Base-by-base conservation (phyloP, 2,888 invertebrate genomes). In the Nomada ruficornis region DNA sequence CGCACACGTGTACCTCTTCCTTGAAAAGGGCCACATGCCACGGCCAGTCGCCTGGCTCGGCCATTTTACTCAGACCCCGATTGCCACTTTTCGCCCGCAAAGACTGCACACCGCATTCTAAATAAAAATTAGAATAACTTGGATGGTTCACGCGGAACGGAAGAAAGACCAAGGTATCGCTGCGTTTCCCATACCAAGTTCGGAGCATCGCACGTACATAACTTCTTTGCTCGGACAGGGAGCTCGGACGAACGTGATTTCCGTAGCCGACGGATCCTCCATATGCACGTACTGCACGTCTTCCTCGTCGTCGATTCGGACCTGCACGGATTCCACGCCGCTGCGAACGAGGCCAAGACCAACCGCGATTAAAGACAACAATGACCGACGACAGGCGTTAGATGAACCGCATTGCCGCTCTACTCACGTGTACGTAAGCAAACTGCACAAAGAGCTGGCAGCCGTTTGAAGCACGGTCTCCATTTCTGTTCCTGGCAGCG, bases 41-140 rank as follows among this genome's bases (percentile, higher is more conserved):
- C n/a, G 98, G 98, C 98, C 98, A 98, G 93, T 98, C 98, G 2
- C 98, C 98, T 0, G 97, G 96, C 4, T 95, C 95, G 0, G 97
- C 96, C 94, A 97, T 96, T 90, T 97, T 97, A 54, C 96, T 95
- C 80, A 98, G 94, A 0, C 95, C 95, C 74, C 94, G 94, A 74
- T 94, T 94, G 2, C 93, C 91, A 4, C 94, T 94, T 65, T 95
- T 94, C 0, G 94, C 95, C 15, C 90, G 91, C 9, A 93, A 63
- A 23, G 96, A 96, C 72, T 96, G 95, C 64, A 96, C 93, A 0
- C 97, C 97, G 91, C 97, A 97, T 90, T 96, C 97, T 95, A 89
- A 18, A 89, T 83, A 36, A 36, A 36, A 36, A 7, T 36, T 1
- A 36, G 7, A 36, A 36, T 20, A 13, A 50, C 23, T 47, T 55